Base-by-base conservation (phyloP, 2,113 vertebrate species). In the Percopsis transmontana region DNA sequence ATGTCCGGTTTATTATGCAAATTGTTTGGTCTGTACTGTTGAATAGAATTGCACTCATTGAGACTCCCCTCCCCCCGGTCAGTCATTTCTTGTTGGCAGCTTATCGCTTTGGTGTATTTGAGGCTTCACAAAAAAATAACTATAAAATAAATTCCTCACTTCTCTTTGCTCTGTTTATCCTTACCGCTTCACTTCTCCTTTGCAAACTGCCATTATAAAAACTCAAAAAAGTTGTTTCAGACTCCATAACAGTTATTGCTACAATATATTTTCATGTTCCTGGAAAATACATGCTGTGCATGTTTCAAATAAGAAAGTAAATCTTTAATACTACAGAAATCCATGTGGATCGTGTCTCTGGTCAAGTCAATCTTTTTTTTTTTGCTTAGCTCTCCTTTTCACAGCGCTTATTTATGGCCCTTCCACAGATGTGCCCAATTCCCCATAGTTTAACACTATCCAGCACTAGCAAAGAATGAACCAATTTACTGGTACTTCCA, bases 121-220 rank as follows among this genome's bases (percentile, higher is more conserved):
- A 33, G 27, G 27, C 8, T 33, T 19, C 10, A 59, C 58, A 82
- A 85, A 80, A 86, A 83, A 83, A 75, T 58, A 62, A 84, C 64
- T 79, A 33, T 33, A 2, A 33, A 33, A 33, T 4, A 33, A 33
- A 33, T 33, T 63, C 58, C 80, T 72, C 71, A 77, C 58, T 53
- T 24, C 23, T 57, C 63, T 53, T 50, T 68, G 60, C 74, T 76
- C 51, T 33, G 11, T 51, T 62, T 48, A 41, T 68, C n/a, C 44
- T 27, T 68, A 21, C 41, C 8, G 50, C 18, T 15, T n/a, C 58
- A 69, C 47, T 14, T 47, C n/a, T 47, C n/a, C 45, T 15, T 4
- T 47, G 15, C 45, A 47, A 16, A 16, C 45, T 16, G 45, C 27
- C 5, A 33, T 7, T 33, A 33, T 33, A 33, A 33, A 33, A 33